Percentiles rank a stretch among this genome's conserved stretches.
phyloP scores from a whole-genome alignment of 2,113 vertebrate species.

The Centropus unirufus region DNA sequence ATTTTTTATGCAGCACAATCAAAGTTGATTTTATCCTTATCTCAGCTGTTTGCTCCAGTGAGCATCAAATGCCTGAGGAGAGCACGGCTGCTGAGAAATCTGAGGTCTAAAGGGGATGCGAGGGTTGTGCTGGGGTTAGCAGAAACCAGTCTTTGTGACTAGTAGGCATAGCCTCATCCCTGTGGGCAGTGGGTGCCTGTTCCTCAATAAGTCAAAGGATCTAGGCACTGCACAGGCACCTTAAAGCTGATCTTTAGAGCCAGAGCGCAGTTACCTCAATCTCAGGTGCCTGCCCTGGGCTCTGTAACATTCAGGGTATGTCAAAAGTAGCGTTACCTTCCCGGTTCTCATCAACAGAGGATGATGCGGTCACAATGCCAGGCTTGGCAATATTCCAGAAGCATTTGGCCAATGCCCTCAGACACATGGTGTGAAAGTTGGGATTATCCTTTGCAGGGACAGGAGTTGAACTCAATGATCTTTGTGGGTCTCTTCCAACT shows the following conservation, averaged over 20 bases:
- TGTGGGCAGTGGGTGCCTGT: not conserved
- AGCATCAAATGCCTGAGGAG: not conserved
- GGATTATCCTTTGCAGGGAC: too few relatives aligned
- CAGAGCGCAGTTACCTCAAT: not conserved
- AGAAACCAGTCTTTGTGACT: not conserved
- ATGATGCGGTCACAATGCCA: too few relatives aligned
- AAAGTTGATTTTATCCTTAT: constrained; percentile 50
- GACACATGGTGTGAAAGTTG: too few relatives aligned
- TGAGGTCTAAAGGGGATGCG: not conserved
- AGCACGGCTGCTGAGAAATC: not conserved
- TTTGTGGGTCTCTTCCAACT: too few relatives aligned
- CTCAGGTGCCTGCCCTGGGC: not conserved
- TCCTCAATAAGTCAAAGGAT: not conserved
- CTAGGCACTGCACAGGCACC: not conserved
- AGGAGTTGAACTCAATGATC: too few relatives aligned
- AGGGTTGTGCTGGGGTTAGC: not conserved
- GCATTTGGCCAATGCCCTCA: too few relatives aligned
- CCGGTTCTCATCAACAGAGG: not conserved
- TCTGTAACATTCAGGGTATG: not conserved
- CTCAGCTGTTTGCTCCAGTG: constrained; percentile 34
- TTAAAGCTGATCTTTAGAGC: not conserved
- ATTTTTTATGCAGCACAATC: constrained; percentile 51
- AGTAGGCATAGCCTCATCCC: not conserved
- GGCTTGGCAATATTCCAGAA: too few relatives aligned
- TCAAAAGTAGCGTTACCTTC: not conserved